Percentiles rank a stretch among this genome's conserved stretches.
phyloP scores from a whole-genome alignment of 2,888 invertebrate species.

The Megastigmus dorsalis region DNA sequence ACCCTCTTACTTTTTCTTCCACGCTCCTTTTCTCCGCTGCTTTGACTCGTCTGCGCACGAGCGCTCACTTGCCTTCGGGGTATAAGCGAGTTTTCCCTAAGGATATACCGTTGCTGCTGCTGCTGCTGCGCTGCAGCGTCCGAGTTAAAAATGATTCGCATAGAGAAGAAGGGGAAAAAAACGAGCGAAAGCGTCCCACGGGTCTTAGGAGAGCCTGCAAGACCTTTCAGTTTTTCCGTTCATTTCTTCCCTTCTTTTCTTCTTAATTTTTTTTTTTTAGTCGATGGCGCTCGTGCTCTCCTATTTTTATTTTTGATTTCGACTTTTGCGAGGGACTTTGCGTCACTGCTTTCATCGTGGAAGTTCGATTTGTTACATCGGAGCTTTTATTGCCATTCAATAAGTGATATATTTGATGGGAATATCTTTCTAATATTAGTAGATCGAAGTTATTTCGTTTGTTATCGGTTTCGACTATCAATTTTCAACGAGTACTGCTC shows the following conservation, averaged over 20 bases:
- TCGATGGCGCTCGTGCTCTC: neutral
- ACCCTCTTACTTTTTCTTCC: neutral
- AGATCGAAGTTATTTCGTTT: too few species aligned
- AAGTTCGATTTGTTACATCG: too few species aligned
- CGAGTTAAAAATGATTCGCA: constrained; percentile 51
- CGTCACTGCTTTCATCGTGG: too few species aligned
- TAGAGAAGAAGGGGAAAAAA: constrained; percentile 23
- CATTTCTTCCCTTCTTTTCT: constrained; percentile 17
- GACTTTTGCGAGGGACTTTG: neutral
- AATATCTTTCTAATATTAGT: too few species aligned
- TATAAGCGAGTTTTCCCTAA: constrained; percentile 48
- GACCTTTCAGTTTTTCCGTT: constrained; percentile 24
- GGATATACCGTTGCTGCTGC: constrained; percentile 12
- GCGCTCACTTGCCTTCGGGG: constrained; percentile 21
- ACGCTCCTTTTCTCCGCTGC: neutral
- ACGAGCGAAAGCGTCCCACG: neutral
- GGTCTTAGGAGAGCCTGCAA: constrained; percentile 10
- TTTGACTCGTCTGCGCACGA: constrained; percentile 13
- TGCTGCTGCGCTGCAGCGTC: neutral
- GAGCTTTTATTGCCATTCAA: too few species aligned
- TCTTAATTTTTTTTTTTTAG: too few species aligned
- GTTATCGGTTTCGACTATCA: too few species aligned
- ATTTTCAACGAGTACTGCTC: too few species aligned
- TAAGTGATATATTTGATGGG: too few species aligned
- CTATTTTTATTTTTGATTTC: neutral